These are phyloP conservation scores for Cherax quadricarinatus DNA, from an alignment of 1,140 invertebrate genomes.

Conservation along the genomic window DNA sequence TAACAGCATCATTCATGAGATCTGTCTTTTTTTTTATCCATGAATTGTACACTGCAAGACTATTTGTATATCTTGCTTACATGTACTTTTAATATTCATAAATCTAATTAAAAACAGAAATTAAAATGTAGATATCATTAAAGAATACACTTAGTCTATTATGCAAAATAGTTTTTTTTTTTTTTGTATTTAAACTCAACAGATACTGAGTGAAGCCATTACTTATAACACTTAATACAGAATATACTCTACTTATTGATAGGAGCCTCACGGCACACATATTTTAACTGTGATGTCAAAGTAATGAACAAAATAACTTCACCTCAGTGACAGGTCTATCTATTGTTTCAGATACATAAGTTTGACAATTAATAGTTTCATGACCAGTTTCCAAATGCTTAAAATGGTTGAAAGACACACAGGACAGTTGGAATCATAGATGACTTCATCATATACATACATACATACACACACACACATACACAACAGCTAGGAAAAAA, in stretches of 20 bases:
- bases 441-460: conserved; percentile 33
- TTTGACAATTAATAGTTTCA: conserved; percentile 33
- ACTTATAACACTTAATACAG: not conserved
- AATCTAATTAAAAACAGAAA: conserved; percentile 3
- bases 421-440: conserved; percentile 36
- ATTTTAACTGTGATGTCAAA: conserved; percentile 12
- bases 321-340: conserved; percentile 11
- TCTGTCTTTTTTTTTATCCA: not conserved
- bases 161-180: not conserved
- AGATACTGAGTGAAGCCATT: not conserved
- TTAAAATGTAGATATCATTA: conserved; percentile 14
- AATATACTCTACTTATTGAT: not conserved
- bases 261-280: not conserved
- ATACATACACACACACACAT: conserved; percentile 47
- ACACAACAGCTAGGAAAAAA: conserved; percentile 43
- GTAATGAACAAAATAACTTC: conserved; percentile 15
- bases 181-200: conserved; percentile 11
- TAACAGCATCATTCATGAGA: conserved; percentile 18
- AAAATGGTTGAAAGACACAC: conserved; percentile 38
- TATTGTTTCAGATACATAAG: conserved; percentile 6
- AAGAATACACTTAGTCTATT: not conserved
- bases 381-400: conserved; percentile 20
- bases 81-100: conserved; percentile 18
- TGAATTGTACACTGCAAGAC: conserved; percentile 27
- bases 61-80: conserved; percentile 5